Evolutionary conservation across 2,797 vertebrate species (phyloP), one percentile per base, ranked within the genome.

Genomic region (Hyperoplus lanceolatus): DNA sequence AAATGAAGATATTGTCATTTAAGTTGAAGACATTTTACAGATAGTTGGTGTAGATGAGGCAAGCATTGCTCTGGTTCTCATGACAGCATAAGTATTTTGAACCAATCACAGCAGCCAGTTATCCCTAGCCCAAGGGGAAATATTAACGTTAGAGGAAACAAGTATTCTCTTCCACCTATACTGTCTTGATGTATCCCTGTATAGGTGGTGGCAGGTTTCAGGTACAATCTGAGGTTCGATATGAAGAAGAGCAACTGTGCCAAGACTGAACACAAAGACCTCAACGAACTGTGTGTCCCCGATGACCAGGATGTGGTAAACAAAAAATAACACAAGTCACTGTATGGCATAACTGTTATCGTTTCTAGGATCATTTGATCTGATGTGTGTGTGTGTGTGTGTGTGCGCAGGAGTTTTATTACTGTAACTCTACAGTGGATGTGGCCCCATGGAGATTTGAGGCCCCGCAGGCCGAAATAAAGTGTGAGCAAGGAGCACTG

Each of bases 151-250:
- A 29, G 29, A 29, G 29, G 29, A 29, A 29, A 29, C 29, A 29
- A 29, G 2, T 29, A 29, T 39, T 48, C 11, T 54, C 43, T 57
- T 60, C 15, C 8, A 18, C 13, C 13, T 7, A 29, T 29, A 3
- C 43, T 18, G 1, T 53, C n/a, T 80, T 1, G 45, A 0, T 64
- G 29, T 74, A 0, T 78, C 29, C 49, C 5, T 74, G 55, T 80
- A 29, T 29, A 99, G 97, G 96, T 98, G 69, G 94, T 98, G 9
- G 91, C 94, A 72, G 97, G 97, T 77, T 94, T 95, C 83, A 95
- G 95, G 76, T 97, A 92, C 57, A 15, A 74, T 48, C 38, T 97
- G 64, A 89, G 18, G 15, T 98, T 97, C 67, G 85, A 95, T 14
- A 88, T 98, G 79, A 61, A 68, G 82, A 96, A 95, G 88, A 97